Evolutionary conservation across 2,113 vertebrate genomes (phyloP), one percentile per base, ranked within the genome.

Genomic region (Neolamprologus variostigma): DNA sequence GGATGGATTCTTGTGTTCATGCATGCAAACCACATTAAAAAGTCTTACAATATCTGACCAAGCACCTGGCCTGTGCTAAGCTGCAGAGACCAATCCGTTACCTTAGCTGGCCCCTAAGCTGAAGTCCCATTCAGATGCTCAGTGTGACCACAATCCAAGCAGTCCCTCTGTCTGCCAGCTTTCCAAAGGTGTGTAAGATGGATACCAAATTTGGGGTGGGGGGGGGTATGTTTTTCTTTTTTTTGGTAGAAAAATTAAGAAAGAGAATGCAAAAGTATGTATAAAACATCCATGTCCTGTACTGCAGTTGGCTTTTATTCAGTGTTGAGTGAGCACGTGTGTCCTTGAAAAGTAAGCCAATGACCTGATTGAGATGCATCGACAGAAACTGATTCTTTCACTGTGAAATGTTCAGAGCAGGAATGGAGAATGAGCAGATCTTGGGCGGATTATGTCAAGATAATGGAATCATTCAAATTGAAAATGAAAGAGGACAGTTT

Each of bases 381-480:
- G 79, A 80, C 89, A 89, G 88, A 90, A 83, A 80, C 78, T 5
- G 47, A 45, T 89, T 87, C 68, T 82, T 82, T 82, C 82, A 86
- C 79, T 80, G 86, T 94, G 93, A 93, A 92, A 92, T 91, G 57
- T 81, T 73, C 83, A 31, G 31, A 85, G 83, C 81, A 73, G 66
- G 80, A 87, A 85, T 61, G 59, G 83, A 92, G 87, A 92, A 92
- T 89, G 89, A 91, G 89, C 90, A 90, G 91, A 93, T 95, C 88
- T 92, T 73, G 78, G 87, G 86, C 13, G 87, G 93, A 94, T 95
- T 92, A 93, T 93, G 91, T 92, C 90, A 86, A 91, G 92, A 93
- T 94, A 95, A 95, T 94, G 86, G 88, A 95, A 95, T 94, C 89
- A 91, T 90, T 94, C 86, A 80, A 86, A 93, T 89, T n/a, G 85